These are phyloP conservation scores for Amniataba percoides DNA, from an alignment of 2,797 vertebrate species.

Conservation along the genomic window DNA sequence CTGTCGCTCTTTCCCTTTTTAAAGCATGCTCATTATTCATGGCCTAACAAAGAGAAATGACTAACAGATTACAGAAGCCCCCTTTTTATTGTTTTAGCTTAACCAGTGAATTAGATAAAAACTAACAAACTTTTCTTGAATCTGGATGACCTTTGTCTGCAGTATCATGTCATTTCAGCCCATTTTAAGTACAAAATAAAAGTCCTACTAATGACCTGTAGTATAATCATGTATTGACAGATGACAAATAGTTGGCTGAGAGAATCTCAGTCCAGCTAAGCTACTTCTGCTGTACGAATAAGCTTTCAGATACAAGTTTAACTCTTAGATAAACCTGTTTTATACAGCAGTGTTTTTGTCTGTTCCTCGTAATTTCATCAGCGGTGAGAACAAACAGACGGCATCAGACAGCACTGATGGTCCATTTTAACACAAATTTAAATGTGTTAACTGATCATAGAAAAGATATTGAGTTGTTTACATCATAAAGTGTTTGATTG, in stretches of 20 bases:
- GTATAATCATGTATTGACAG: constrained; percentile 10
- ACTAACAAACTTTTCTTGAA: constrained; percentile 7
- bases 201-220: constrained; percentile 18
- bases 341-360: constrained; percentile 13
- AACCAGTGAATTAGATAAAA: constrained; percentile 32
- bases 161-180: constrained; percentile 23
- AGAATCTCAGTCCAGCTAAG: constrained; percentile 10
- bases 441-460: constrained; percentile 29
- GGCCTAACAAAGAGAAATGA: constrained; percentile 39
- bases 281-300: constrained; percentile 14
- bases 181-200: constrained; percentile 7
- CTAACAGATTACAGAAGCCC: constrained; percentile 39
- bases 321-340: constrained; percentile 13
- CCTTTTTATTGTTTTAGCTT: constrained; percentile 32
- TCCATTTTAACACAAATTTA: constrained; percentile 43
- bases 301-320: constrained; percentile 15
- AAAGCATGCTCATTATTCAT: constrained; percentile 25
- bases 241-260: constrained; percentile 20
- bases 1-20: constrained; percentile 4
- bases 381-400: background rate
- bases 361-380: constrained; percentile 17
- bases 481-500: constrained; percentile 41
- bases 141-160: constrained; percentile 7
- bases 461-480: constrained; percentile 50
- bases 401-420: constrained; percentile 1